phyloP scores from a whole-genome alignment of 2,797 vertebrate species.

The Sebastes paucispinis region DNA sequence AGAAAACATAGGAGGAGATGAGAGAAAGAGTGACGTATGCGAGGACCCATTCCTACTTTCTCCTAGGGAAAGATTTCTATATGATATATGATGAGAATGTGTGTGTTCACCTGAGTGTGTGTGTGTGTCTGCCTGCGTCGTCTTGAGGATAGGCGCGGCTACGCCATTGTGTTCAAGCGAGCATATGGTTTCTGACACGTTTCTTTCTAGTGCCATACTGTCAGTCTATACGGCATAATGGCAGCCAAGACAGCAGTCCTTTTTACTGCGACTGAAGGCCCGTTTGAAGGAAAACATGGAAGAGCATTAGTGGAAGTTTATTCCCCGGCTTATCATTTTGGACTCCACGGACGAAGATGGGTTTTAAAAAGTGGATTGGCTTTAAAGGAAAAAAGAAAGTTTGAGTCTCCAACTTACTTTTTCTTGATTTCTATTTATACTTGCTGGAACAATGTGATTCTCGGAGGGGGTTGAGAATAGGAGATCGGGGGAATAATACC shows the following conservation, averaged over 20 bases:
- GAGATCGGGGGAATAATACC: slow-evolving; percentile 54
- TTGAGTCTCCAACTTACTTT: slow-evolving; percentile 65
- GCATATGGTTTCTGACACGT: slow-evolving; percentile 78
- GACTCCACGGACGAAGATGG: slow-evolving; percentile 68
- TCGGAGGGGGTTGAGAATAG: slow-evolving; percentile 41
- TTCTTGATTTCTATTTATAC: slow-evolving; percentile 75
- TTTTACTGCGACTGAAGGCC: slow-evolving; percentile 70
- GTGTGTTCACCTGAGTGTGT: slow-evolving; percentile 33
- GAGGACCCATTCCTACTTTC: neutral
- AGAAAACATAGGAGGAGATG: slow-evolving; percentile 14
- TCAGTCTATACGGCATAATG: slow-evolving; percentile 71
- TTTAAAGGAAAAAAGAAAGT: slow-evolving; percentile 71
- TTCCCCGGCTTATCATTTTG: slow-evolving; percentile 72
- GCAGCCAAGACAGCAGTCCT: slow-evolving; percentile 77
- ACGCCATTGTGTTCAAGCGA: slow-evolving; percentile 65
- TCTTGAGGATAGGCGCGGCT: slow-evolving; percentile 71
- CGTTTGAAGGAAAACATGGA: slow-evolving; percentile 78
- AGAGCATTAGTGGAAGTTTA: slow-evolving; percentile 75
- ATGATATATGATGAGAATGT: neutral
- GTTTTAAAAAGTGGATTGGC: slow-evolving; percentile 69
- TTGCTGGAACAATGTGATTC: slow-evolving; percentile 66
- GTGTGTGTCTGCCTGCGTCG: slow-evolving; percentile 28
- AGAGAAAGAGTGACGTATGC: neutral
- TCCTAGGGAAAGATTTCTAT: neutral
- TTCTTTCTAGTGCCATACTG: slow-evolving; percentile 76